Evolutionary conservation across 2,113 vertebrate species (phyloP).

Genomic region (Scolopax mira): DNA sequence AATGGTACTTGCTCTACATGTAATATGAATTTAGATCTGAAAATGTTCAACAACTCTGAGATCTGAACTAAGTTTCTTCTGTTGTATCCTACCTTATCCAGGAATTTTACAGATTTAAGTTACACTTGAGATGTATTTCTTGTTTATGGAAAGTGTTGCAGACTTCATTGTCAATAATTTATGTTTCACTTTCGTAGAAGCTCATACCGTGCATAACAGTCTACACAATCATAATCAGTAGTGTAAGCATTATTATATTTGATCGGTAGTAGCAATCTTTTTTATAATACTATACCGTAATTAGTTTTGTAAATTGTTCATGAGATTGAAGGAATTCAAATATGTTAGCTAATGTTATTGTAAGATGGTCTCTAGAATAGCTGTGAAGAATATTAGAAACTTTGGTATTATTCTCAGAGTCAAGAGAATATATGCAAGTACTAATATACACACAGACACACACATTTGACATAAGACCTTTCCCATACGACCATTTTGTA

Average conservation of each 20-base stretch:
- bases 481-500: background rate
- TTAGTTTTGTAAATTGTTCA: background rate
- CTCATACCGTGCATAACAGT: background rate
- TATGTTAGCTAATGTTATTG: background rate
- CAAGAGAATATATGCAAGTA: rapidly evolving
- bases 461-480: background rate
- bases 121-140: background rate
- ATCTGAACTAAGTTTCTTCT: background rate
- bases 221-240: background rate
- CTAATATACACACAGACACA: rapidly evolving
- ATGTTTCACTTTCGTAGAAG: background rate
- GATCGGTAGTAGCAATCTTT: background rate
- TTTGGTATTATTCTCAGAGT: background rate
- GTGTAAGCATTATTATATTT: background rate
- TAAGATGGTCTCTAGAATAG: background rate
- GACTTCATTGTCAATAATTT: background rate
- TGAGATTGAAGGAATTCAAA: background rate
- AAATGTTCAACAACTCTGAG: background rate
- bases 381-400: background rate
- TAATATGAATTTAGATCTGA: background rate
- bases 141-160: background rate
- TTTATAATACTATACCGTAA: background rate
- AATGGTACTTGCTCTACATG: background rate
- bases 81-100: background rate
- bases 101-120: background rate